Evolutionary conservation across 2,797 vertebrate genomes (phyloP), one percentile per base, ranked within the genome.

Genomic region (Neopelma chrysocephalum): DNA sequence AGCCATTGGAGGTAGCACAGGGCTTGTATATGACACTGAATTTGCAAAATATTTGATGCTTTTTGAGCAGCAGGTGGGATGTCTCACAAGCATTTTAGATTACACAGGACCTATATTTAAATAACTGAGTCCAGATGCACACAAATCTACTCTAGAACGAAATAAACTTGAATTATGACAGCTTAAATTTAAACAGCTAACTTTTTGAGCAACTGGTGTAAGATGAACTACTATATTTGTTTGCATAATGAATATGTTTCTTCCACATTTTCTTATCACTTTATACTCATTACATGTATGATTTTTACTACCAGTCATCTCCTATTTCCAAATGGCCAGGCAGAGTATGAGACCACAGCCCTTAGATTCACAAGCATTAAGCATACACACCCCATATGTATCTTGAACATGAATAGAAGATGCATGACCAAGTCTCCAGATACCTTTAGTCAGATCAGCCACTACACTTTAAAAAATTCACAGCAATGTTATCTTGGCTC

Each of bases 61-160:
- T 79, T 47, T 66, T 84, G 34, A 94, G 66, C 43, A 73, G 51
- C n/a, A 82, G 29, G 36, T 85, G 36, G 18, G 17, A 58, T 68
- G 26, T 87, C 82, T 89, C 40, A 85, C 26, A 70, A 88, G 20
- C 40, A 66, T 82, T 91, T 93, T 70, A 89, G 94, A 85, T 91
- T 58, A 48, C 51, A 68, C n/a, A 50, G 32, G 26, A 82, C 11
- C 62, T 89, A 47, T 32, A 58, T 69, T 84, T 93, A 70, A 27
- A 57, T 56, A 66, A 79, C 12, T 38, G 40, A 61, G 81, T 78
- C 15, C 69, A 92, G 56, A 82, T 80, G 60, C 45, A 58, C 29
- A 14, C 12, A n/a, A 57, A 23, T 32, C 29, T 85, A 72, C 53
- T 82, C 36, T 70, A 56, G 20, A 57, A 70, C 26, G 5, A 82